These are phyloP conservation scores for Archips xylosteana DNA, from an alignment of 2,888 invertebrate species.

Conservation along the genomic window DNA sequence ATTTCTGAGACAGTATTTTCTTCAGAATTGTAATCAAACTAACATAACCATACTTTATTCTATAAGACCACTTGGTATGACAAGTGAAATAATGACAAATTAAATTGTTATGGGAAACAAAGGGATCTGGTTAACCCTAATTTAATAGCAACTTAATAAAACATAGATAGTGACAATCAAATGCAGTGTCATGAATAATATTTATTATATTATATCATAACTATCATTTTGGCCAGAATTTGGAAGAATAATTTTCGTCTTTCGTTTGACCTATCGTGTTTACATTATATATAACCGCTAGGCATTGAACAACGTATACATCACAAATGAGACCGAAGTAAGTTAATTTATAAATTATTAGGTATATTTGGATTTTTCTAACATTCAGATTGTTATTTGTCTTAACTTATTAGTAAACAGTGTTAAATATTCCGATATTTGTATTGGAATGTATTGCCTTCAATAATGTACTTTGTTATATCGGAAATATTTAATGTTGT, in stretches of 20 bases:
- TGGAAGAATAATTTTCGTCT: slow-evolving; percentile 76
- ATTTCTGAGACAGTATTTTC: too few species aligned
- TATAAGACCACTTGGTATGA: too few species aligned
- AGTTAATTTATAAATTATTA: slow-evolving; percentile 1
- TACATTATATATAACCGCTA: slow-evolving; percentile 47
- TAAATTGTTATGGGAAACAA: too few species aligned
- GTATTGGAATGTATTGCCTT: too few species aligned
- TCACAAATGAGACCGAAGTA: not conserved
- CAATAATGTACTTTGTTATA: not conserved
- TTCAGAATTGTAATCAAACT: too few species aligned
- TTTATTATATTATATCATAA: slow-evolving; percentile 79
- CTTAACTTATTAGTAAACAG: not conserved
- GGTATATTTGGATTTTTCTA: not conserved
- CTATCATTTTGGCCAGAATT: slow-evolving; percentile 79
- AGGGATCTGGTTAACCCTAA: too few species aligned
- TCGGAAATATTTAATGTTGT: not conserved
- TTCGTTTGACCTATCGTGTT: slow-evolving; percentile 61
- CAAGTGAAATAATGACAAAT: too few species aligned
- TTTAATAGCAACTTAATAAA: too few species aligned
- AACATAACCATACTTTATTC: too few species aligned
- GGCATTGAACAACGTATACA: slow-evolving; percentile 3
- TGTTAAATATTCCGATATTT: slow-evolving; percentile 1
- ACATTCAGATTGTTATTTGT: slow-evolving; percentile 21
- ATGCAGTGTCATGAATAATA: slow-evolving; percentile 62
- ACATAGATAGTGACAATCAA: slow-evolving; percentile 44